Evolutionary conservation across 2,113 vertebrate species (phyloP), one percentile per base, ranked within the genome.

Genomic region (Hypomesus transpacificus): DNA sequence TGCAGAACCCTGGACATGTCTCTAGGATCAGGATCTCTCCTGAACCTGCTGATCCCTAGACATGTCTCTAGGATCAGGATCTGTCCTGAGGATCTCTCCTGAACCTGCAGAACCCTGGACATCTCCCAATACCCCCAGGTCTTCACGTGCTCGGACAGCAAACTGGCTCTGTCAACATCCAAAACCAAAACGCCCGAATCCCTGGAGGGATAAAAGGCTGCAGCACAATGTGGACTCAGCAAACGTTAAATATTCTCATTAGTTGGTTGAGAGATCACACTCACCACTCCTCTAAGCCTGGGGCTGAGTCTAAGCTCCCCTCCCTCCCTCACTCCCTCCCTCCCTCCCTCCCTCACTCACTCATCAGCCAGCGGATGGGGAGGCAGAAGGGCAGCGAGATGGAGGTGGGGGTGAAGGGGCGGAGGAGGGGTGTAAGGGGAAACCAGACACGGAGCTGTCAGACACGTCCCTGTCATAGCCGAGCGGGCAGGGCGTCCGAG

Each of bases 181-280:
- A 73, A 22, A 71, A 68, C 8, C 22, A 63, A 22, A 64, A 69
- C 75, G 66, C 64, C 68, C 39, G 73, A 80, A 84, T 76, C 79
- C 68, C 80, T 66, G 68, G 53, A 74, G 84, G 85, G 86, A 87
- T 85, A 80, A 85, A 88, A 79, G 85, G 79, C 77, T 86, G 66
- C 65, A 85, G 75, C 77, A 75, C 85, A 77, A 72, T 83, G 84
- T 82, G 71, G 87, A 87, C 85, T 89, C 86, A 88, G 87, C 86
- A 86, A 87, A 90, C 83, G 86, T 87, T 89, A 87, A 90, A 88
- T 83, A 87, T 87, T 89, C 89, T 89, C 87, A 89, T 89, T 88
- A 88, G 84, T 82, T 85, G 86, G 73, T 83, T 83, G 85, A 87
- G 82, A 79, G 84, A 78, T 81, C 83, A 58, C 75, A 68, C 39